Evolutionary conservation across 2,797 vertebrate genomes (phyloP), one percentile per base, ranked within the genome.

Genomic region (Rhinogobio ventralis): DNA sequence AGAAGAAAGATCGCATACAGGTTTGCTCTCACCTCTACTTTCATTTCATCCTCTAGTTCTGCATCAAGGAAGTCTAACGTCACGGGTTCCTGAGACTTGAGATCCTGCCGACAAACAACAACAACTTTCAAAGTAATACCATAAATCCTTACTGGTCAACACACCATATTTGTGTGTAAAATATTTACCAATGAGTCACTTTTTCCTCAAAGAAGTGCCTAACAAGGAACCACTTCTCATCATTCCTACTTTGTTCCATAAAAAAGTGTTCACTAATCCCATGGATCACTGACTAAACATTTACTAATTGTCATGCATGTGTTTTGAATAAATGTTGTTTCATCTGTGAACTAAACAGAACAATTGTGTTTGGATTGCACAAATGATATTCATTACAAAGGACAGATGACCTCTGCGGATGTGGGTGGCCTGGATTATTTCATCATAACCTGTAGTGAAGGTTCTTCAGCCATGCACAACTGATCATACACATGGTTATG

Each of bases 11-110:
- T 28, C 10, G 5, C 23, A 53, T 66, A 42, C 4, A 11, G 9
- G 2, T 15, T 90, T 86, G 67, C 57, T 25, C 67, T 72, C 28
- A 95, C 95, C 96, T 97, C 93, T 79, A 97, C 97, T 95, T 99
- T 98, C 87, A 97, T 93, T 39, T 97, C 96, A 67, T 97, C 96
- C 92, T 99, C 97, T 83, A 99, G 89, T 89, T 99, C 98, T 4
- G 98, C 98, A 87, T 99, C 98, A 85, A 99, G 94, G 91, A 99
- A 99, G 95, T 99, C 98, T 93, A 99, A 90, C 0, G 98, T 99
- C 76, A 99, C 97, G 3, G 98, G 97, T 90, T 99, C 98, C 92
- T 97, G 93, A 90, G 97, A 98, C 96, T 97, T 97, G 85, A 94
- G 96, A 83, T 97, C 98, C 97, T 99, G 88, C 87, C 88, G 83